Percentiles rank a stretch among this genome's conserved stretches.
These are phyloP conservation scores for Daptonema setosum DNA, from an alignment of 2,888 invertebrate species.

Conservation along the genomic window DNA sequence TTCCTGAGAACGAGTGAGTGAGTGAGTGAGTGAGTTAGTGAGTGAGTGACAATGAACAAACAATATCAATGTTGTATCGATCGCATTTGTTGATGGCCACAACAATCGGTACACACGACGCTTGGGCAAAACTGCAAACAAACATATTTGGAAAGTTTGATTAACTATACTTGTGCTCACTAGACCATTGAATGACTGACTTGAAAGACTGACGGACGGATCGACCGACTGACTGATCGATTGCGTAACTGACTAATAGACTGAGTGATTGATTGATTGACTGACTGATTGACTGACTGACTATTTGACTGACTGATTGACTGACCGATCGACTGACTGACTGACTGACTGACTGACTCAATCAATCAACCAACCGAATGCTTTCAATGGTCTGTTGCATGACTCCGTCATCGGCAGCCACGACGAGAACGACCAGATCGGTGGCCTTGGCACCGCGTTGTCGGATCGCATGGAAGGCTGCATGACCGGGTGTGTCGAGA, in stretches of 20 bases:
- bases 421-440: conserved; percentile 56
- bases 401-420: conserved; percentile 95
- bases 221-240: too few relatives aligned
- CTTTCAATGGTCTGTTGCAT: conserved; percentile 88
- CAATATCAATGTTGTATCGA: conserved; percentile 66
- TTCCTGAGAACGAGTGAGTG: conserved; percentile 36
- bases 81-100: conserved; percentile 97
- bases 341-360: too few relatives aligned
- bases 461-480: conserved; percentile 81
- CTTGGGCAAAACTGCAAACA: conserved; percentile 48
- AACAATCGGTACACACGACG: conserved; percentile 58
- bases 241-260: too few relatives aligned
- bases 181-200: too few relatives aligned
- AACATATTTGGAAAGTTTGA: too few relatives aligned
- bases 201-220: too few relatives aligned
- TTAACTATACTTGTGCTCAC: too few relatives aligned
- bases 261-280: too few relatives aligned
- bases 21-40: neutral
- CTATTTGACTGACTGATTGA: too few relatives aligned
- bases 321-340: too few relatives aligned
- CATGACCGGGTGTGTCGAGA: conserved; percentile 94
- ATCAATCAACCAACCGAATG: conserved; percentile 71
- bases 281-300: too few relatives aligned
- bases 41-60: conserved; percentile 28
- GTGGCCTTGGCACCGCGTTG: conserved; percentile 81